A percentile compares a stretch with the other conserved stretches of the same genome.
Conservation (phyloP, 2,888 invertebrate genomes). For the Aspidiotus destructor region DNA sequence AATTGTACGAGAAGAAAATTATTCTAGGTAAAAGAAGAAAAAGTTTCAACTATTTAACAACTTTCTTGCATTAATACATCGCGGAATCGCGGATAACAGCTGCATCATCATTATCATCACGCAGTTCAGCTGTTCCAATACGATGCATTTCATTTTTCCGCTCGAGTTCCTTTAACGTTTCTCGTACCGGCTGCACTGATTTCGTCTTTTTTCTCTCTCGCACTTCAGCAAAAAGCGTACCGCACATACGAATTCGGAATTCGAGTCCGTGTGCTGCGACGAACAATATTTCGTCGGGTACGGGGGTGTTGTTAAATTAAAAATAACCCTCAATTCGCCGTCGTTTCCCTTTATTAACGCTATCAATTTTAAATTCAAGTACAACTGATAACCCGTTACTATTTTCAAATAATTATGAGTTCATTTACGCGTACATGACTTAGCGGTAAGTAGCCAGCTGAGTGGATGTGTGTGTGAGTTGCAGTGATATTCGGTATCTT, state of each 20-base stretch:
- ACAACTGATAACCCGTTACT: constrained; percentile 24
- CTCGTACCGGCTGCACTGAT: neutral
- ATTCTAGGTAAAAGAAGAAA: too few species aligned
- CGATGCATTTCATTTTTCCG: too few species aligned
- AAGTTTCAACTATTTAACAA: too few species aligned
- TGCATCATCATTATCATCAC: too few species aligned
- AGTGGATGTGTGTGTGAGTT: too few species aligned
- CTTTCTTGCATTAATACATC: too few species aligned
- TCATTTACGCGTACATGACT: neutral
- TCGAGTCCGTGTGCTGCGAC: too few species aligned
- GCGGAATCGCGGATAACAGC: too few species aligned
- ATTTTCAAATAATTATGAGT: constrained; percentile 10
- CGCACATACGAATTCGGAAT: too few species aligned
- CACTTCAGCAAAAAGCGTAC: neutral
- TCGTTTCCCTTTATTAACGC: constrained; percentile 16
- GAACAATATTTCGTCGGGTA: neutral
- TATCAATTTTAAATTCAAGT: constrained; percentile 21
- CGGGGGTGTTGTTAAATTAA: constrained; percentile 28
- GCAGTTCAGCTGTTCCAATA: too few species aligned
- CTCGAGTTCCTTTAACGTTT: too few species aligned
- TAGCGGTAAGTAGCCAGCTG: constrained; percentile 10
- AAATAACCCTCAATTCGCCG: constrained; percentile 26
- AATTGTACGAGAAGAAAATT: neutral
- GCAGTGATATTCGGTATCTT: neutral
- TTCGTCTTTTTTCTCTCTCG: neutral